phyloP scores from a whole-genome alignment of 2,113 vertebrate species.

The Tachuris rubrigastra region DNA sequence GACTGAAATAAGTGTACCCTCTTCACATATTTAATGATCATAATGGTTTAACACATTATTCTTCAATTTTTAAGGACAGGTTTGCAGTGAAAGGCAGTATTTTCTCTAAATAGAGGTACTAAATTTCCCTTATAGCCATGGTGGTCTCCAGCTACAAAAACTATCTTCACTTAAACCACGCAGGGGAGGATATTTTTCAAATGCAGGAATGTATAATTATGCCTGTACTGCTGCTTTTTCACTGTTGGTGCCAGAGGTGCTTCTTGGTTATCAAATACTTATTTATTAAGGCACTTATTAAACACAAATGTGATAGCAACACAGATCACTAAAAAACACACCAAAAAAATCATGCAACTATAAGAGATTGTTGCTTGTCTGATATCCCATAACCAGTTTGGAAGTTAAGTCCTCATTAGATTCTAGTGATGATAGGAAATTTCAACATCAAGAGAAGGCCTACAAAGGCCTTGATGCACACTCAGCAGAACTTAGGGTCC shows the following conservation, averaged over 20 bases:
- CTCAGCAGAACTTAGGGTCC: background rate
- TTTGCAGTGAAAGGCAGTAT: constrained; percentile 23
- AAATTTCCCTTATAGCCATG: background rate
- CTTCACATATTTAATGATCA: constrained; percentile 34
- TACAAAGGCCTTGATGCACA: background rate
- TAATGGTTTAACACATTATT: constrained; percentile 41
- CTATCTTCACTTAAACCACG: background rate
- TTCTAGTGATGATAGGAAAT: background rate
- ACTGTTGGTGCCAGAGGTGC: background rate
- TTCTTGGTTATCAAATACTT: background rate
- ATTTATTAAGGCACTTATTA: background rate
- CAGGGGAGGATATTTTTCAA: background rate
- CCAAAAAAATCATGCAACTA: background rate
- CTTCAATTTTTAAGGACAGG: constrained; percentile 35
- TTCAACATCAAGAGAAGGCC: background rate
- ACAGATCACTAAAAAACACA: too few species aligned
- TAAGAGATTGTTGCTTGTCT: background rate
- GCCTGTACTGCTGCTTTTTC: background rate
- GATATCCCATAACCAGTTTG: background rate
- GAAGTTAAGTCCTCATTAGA: background rate
- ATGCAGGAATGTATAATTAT: background rate
- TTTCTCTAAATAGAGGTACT: constrained; percentile 29
- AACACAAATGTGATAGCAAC: background rate
- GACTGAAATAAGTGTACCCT: constrained; percentile 19
- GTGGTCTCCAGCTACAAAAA: background rate